phyloP scores from a whole-genome alignment of 2,113 vertebrate species.

The Alligator sinensis region DNA sequence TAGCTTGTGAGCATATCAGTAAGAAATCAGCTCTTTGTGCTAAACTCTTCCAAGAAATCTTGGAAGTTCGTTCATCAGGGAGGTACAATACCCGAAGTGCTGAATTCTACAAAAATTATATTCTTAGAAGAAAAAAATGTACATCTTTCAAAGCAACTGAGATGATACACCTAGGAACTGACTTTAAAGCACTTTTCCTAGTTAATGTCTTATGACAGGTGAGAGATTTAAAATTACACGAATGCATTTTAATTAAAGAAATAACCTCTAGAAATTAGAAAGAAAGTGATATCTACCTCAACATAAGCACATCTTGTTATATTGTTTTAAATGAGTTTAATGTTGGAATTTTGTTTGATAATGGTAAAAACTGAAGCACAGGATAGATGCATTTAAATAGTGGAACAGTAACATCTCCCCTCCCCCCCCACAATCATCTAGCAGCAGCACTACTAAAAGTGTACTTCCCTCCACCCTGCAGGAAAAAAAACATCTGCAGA shows the following conservation, averaged over 20 bases:
- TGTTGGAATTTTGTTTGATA: background rate
- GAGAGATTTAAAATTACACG: background rate
- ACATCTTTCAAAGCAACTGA: background rate
- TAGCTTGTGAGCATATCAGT: background rate
- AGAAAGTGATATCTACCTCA: conserved; percentile 10
- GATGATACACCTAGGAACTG: background rate
- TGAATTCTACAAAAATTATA: background rate
- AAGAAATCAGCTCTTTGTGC: background rate
- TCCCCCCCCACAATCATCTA: background rate
- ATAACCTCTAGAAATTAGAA: conserved; percentile 5
- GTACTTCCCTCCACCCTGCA: background rate
- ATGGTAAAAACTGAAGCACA: background rate
- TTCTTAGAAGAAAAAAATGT: background rate
- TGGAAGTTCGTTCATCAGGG: background rate
- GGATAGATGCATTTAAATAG: background rate
- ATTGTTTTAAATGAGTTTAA: conserved; percentile 5
- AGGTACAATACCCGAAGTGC: background rate
- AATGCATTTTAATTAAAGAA: background rate
- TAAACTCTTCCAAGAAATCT: background rate
- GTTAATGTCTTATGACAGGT: background rate
- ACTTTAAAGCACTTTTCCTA: background rate
- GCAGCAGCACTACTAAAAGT: background rate
- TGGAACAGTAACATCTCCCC: background rate
- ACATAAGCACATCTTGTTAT: background rate
- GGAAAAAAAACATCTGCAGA: background rate